Conservation (phyloP, 2,888 invertebrate species). For the Xestia ashworthii region DNA sequence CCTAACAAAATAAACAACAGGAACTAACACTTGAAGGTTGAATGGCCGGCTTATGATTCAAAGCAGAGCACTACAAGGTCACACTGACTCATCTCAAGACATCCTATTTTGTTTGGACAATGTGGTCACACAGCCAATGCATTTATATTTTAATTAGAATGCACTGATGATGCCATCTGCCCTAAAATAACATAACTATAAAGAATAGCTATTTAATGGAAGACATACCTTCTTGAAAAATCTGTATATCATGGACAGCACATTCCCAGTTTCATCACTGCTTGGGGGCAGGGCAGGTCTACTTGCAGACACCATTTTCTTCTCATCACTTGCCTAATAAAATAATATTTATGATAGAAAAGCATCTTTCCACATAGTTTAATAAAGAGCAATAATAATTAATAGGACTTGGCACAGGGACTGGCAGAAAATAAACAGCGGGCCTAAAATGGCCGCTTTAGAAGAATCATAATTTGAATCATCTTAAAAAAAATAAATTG, state of each 20-base stretch:
- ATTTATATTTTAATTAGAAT: slow-evolving; percentile 32
- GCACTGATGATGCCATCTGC: slow-evolving; percentile 44
- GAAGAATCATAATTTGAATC: no score
- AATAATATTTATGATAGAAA: slow-evolving; percentile 5
- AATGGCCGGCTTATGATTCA: slow-evolving; percentile 76
- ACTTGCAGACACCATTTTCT: slow-evolving; percentile 85
- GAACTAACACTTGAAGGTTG: slow-evolving; percentile 71
- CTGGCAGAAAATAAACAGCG: background rate
- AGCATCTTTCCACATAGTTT: background rate
- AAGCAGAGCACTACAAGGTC: slow-evolving; percentile 73
- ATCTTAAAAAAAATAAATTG: no score
- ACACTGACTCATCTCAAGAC: slow-evolving; percentile 74
- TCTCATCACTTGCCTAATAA: slow-evolving; percentile 77
- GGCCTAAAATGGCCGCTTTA: no score
- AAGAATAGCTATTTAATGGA: slow-evolving; percentile 18
- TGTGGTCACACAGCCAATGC: slow-evolving; percentile 50
- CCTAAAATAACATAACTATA: slow-evolving; percentile 28
- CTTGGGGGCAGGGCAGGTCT: slow-evolving; percentile 84
- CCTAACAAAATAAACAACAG: slow-evolving; percentile 47
- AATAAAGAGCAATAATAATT: background rate
- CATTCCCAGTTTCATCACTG: slow-evolving; percentile 87
- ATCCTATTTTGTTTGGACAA: slow-evolving; percentile 67
- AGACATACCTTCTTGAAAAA: slow-evolving; percentile 91
- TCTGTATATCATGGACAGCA: slow-evolving; percentile 91
- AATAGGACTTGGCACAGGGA: background rate